Evolutionary conservation across 92 coral and sea anemone species (phyloP).

Genomic region (Parazoanthus atlanticus): DNA sequence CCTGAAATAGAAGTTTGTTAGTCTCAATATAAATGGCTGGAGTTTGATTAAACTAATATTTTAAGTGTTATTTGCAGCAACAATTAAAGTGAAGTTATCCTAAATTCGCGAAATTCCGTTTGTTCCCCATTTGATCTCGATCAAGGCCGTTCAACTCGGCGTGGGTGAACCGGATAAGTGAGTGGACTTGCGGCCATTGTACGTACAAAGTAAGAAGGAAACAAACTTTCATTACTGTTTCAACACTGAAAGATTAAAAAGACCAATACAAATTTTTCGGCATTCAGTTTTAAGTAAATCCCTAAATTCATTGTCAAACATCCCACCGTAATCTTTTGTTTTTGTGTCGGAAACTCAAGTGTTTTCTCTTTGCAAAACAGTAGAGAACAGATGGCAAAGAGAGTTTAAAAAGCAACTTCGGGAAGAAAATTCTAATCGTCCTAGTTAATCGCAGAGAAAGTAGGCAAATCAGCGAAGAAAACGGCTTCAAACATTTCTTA

Average conservation of each 20-base stretch:
- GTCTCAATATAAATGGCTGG: neutral
- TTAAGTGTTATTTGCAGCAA: neutral
- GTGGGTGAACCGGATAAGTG: neutral
- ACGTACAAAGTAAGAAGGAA: neutral
- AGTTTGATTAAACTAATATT: neutral
- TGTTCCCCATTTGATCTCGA: too few relatives aligned
- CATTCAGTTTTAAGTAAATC: conserved; percentile 8
- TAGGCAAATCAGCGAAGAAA: neutral
- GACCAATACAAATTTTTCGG: neutral
- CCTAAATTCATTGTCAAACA: conserved; percentile 2
- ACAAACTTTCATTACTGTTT: neutral
- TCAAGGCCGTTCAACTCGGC: neutral
- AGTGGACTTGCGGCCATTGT: neutral
- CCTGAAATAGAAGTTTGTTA: neutral
- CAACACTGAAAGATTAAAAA: neutral
- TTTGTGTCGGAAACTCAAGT: neutral
- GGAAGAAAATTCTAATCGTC: neutral
- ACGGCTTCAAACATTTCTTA: neutral
- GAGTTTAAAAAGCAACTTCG: neutral
- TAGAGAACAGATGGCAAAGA: neutral
- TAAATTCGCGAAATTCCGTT: neutral
- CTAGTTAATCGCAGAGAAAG: neutral
- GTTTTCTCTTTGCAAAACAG: neutral
- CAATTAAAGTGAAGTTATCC: neutral
- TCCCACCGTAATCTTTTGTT: conserved; percentile 1